Base-by-base conservation (phyloP, 2,797 vertebrate species). In the Fistularia tabacaria region DNA sequence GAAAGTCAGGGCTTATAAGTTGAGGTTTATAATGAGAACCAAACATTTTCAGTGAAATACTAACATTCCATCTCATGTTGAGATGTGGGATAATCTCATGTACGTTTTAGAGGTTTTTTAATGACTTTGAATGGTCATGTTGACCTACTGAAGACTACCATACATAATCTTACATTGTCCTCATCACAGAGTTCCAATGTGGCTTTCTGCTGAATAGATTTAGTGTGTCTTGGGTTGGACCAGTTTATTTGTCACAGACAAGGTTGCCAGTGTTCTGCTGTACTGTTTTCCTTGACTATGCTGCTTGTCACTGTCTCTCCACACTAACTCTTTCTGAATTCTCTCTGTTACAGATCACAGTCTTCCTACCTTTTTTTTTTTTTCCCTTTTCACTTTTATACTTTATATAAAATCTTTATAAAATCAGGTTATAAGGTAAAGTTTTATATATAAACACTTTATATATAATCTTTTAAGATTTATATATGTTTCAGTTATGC, bases 301-400 rank as follows among this genome's bases (percentile, higher is more conserved):
- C 64, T 56, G 14, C 46, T 14, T 79, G 58, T 64, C 76, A 90
- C 90, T 89, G 75, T 87, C 88, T 53, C 83, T 81, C 71, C 90
- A 89, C 59, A 46, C 49, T 14, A 54, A 51, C 49, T 68, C 59
- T 25, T 43, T 25, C 59, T 54, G 38, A 59, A 59, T 59, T 72
- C 38, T 46, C 13, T 53, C 45, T 44, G 6, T 46, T 50, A 38
- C 47, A 47, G 4, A 25, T 10, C 56, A 48, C 39, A 47, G 13
- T 11, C 10, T 39, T 14, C 46, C 37, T 45, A n/a, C 2, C 25
- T 25, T 25, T 25, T 25, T 25, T 25, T 25, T 25, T 25, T 25
- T 25, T 25, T 25, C 25, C 25, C 5, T 2, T 25, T 43, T 38
- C 48, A 9, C 5, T 49, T 41, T 65, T 51, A 44, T 50, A n/a